Evolutionary conservation across 1,140 invertebrate species (phyloP).

Genomic region (Zaprionus nigranus): DNA sequence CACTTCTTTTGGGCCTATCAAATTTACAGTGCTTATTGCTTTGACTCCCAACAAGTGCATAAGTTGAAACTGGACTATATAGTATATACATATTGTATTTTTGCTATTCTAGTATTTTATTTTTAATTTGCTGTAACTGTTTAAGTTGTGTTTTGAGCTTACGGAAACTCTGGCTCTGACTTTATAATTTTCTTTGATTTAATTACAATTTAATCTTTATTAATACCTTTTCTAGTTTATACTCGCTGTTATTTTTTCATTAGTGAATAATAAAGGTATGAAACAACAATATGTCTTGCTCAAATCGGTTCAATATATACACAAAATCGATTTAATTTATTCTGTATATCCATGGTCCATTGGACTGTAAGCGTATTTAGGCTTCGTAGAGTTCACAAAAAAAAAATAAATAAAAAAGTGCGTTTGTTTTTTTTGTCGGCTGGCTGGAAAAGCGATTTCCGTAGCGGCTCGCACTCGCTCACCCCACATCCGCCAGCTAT

Average conservation of each 20-base stretch:
- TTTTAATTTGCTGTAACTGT: not conserved
- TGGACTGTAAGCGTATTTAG: constrained; percentile 25
- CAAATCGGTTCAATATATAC: too few species aligned
- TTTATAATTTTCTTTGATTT: too few species aligned
- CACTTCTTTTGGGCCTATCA: not conserved
- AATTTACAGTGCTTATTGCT: not conserved
- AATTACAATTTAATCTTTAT: too few species aligned
- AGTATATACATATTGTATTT: too few species aligned
- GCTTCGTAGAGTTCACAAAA: not conserved
- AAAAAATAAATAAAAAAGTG: not conserved
- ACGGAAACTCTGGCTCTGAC: too few species aligned
- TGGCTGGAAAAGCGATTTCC: constrained; percentile 43
- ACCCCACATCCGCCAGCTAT: not conserved
- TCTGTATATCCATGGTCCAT: not conserved
- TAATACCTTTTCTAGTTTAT: too few species aligned
- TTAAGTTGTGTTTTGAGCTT: too few species aligned
- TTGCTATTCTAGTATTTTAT: not conserved
- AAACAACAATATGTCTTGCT: too few species aligned
- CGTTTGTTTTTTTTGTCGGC: not conserved
- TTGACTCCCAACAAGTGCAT: not conserved
- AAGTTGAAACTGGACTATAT: too few species aligned
- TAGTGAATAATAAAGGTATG: too few species aligned
- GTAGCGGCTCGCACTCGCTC: constrained; percentile 6
- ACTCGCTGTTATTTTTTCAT: too few species aligned
- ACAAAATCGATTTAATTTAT: not conserved